Percentiles rank a stretch among this genome's conserved stretches.
Conservation (phyloP, 1,140 invertebrate genomes). For the Wasmannia auropunctata region DNA sequence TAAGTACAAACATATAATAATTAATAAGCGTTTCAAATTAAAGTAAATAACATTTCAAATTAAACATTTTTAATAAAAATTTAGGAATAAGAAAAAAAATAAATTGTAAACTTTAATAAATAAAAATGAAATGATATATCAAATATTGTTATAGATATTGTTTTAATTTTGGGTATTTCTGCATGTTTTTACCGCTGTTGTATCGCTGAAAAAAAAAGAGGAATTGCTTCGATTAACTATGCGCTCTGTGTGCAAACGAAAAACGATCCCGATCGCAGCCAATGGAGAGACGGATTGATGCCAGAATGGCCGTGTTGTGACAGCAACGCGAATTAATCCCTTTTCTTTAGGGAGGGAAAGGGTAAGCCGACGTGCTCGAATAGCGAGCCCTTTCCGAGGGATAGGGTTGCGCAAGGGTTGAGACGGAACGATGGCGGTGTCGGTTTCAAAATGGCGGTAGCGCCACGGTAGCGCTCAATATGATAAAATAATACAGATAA, state of each 20-base stretch:
- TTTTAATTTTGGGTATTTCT: too few relatives aligned
- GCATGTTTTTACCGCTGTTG: neutral
- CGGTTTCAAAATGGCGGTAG: slow-evolving; percentile 77
- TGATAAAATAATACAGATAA: neutral
- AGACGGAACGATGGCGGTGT: slow-evolving; percentile 69
- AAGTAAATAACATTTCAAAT: too few relatives aligned
- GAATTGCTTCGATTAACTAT: slow-evolving; percentile 30
- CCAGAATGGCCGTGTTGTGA: slow-evolving; percentile 77
- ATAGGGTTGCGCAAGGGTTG: slow-evolving; percentile 77
- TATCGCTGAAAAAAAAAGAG: neutral
- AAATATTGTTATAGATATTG: neutral
- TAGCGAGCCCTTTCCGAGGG: slow-evolving; percentile 62
- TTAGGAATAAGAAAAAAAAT: too few relatives aligned
- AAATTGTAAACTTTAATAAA: too few relatives aligned
- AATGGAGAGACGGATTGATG: slow-evolving; percentile 75
- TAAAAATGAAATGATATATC: neutral
- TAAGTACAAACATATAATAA: neutral
- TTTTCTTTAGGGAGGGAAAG: slow-evolving; percentile 63
- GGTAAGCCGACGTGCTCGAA: slow-evolving; percentile 66
- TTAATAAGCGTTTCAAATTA: neutral
- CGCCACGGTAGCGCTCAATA: neutral
- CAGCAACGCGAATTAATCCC: slow-evolving; percentile 72
- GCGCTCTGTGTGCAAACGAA: neutral
- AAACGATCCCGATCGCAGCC: slow-evolving; percentile 67
- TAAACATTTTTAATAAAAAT: too few relatives aligned